Base-by-base conservation (phyloP, 92 coral and sea anemone species). In the Scolanthus callimorphus region DNA sequence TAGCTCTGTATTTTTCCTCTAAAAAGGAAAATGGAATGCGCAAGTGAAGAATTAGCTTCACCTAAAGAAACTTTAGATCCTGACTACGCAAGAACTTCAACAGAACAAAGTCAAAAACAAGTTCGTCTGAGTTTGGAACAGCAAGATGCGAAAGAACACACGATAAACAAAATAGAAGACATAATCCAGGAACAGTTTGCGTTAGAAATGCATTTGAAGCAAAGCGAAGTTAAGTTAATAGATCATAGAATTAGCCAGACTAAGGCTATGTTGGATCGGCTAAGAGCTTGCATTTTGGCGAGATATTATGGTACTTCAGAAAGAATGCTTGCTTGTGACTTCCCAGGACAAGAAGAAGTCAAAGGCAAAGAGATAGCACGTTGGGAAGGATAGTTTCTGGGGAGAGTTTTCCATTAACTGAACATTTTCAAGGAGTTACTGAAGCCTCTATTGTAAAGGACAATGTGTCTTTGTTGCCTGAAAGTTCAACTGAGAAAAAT, bases 281-380 rank as follows among this genome's bases (percentile, higher is more conserved):
- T 94, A 17, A 67, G 99, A 45, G 96, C 99, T 31, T 94, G 99
- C 30, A 77, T 94, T 24, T 61, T 94, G 51, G 99, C 99, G 12
- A 76, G 86, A 38, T 94, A 94, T 26, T 94, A 94, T 80, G 99
- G 99, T 20, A 77, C 84, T 3, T 69, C 83, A 0, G 66, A 58
- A 30, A 39, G n/a, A 8, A 39, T 20, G 27, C 20, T 9, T 27
- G 51, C 25, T 6, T 45, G 47, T 12, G 41, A 27, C n/a, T n/a
- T n/a, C n/a, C n/a, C n/a, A n/a, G n/a, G n/a, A n/a, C n/a, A n/a
- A n/a, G n/a, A n/a, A n/a, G n/a, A n/a, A 71, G 34, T 0, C 62
- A 63, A 3, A 23, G 37, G 12, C 34, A 60, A 34, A 64, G 68
- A 27, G 79, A 79, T 39, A 20, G 46, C 27, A 21, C 59, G 8